These are phyloP conservation scores for Emmelina monodactyla DNA, from an alignment of 2,888 invertebrate species.

Conservation along the genomic window DNA sequence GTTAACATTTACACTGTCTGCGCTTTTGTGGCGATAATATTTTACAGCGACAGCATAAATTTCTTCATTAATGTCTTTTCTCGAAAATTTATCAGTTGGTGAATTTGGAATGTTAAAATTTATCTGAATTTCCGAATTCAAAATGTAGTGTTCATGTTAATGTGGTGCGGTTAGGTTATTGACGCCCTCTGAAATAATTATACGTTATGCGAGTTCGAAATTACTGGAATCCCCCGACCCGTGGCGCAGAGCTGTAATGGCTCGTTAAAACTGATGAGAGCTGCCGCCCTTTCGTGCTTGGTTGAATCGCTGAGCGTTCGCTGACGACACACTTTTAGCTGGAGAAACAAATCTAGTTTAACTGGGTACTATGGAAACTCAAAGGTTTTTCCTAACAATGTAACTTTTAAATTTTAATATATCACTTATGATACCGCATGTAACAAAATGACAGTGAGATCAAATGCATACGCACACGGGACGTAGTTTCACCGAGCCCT, in stretches of 20 bases:
- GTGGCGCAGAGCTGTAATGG: conserved; percentile 37
- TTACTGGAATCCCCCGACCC: conserved; percentile 41
- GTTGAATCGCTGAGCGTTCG: conserved; percentile 25
- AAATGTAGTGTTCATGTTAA: too few relatives aligned
- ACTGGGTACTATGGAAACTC: too few relatives aligned
- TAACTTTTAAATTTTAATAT: too few relatives aligned
- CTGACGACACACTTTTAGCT: conserved; percentile 22
- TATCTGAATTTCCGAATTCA: too few relatives aligned
- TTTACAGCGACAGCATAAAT: conserved; percentile 42
- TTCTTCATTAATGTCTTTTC: conserved; percentile 30
- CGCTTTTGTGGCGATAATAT: conserved; percentile 41
- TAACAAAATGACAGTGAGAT: too few relatives aligned
- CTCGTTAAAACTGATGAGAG: conserved; percentile 64
- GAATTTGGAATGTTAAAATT: too few relatives aligned
- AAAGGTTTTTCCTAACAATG: too few relatives aligned
- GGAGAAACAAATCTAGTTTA: too few relatives aligned
- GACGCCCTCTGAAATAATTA: conserved; percentile 59
- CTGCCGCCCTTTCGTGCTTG: conserved; percentile 33
- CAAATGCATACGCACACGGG: conserved; percentile 34
- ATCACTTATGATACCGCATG: too few relatives aligned
- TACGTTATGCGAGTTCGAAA: conserved; percentile 54
- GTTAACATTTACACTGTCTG: conserved; percentile 36
- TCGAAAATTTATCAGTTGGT: too few relatives aligned
- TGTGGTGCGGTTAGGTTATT: conserved; percentile 40
- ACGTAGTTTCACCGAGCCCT: conserved; percentile 43